Evolutionary conservation across 2,797 vertebrate genomes (phyloP).

Genomic region (Acomys russatus): DNA sequence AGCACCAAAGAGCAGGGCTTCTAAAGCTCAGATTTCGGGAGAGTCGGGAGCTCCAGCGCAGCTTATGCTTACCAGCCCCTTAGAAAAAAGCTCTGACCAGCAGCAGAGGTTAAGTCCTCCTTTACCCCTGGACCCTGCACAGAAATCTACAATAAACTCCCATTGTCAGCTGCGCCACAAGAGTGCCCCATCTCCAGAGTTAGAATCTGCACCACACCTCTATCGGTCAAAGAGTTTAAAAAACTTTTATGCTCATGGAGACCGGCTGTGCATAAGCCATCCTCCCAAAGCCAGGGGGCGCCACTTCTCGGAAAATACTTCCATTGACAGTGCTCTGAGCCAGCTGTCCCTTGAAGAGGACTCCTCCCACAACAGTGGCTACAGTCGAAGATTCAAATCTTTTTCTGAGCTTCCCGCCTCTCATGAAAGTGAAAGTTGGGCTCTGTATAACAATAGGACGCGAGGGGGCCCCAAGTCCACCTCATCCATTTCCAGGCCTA

Average conservation of each 20-base stretch:
- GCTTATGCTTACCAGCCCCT: not conserved
- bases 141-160: slow-evolving; percentile 71
- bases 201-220: slow-evolving; percentile 69
- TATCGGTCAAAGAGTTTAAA: slow-evolving; percentile 83
- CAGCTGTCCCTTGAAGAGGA: slow-evolving; percentile 74
- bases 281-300: slow-evolving; percentile 83
- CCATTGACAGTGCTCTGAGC: slow-evolving; percentile 73
- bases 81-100: slow-evolving; percentile 41
- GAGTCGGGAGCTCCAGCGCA: slow-evolving; percentile 72
- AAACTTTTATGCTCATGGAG: slow-evolving; percentile 76
- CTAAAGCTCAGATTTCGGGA: slow-evolving; percentile 63
- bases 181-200: slow-evolving; percentile 52
- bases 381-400: slow-evolving; percentile 86
- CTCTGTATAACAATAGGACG: not conserved
- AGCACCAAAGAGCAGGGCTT: slow-evolving; percentile 66
- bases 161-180: slow-evolving; percentile 67
- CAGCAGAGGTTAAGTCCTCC: slow-evolving; percentile 62
- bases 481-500: slow-evolving; percentile 85
- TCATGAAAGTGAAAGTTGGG: slow-evolving; percentile 88
- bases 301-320: slow-evolving; percentile 88
- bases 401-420: slow-evolving; percentile 87
- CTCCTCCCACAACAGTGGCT: slow-evolving; percentile 33
- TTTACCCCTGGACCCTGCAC: slow-evolving; percentile 76
- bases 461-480: slow-evolving; percentile 79
- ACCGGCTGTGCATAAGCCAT: slow-evolving; percentile 62